Base-by-base conservation (phyloP, 2,888 invertebrate genomes). In the Neoitamus cyanurus region DNA sequence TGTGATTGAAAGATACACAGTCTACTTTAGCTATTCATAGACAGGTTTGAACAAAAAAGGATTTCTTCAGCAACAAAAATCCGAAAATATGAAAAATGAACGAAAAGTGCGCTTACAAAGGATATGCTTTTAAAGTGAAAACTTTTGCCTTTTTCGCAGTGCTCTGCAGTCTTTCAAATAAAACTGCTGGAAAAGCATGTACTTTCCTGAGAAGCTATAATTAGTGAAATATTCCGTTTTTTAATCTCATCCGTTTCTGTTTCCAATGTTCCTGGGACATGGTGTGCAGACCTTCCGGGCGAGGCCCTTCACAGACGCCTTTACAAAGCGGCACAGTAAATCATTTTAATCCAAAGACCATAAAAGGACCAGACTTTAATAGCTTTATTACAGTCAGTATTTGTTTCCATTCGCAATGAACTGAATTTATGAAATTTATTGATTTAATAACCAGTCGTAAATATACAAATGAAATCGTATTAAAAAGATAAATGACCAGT, bases 401-500 rank as follows among this genome's bases (percentile, higher is more conserved):
- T 80, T 80, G 80, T 80, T 80, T 48, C 80, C 80, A 68, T 31
- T 31, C 80, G 20, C 13, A 80, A 80, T 80, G 80, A 58, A 80
- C 58, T 83, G 46, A 83, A 83, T 83, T 83, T 83, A 83, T 83
- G 83, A 83, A 83, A 83, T 83, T 83, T 83, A 83, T 83, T 83
- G 83, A 83, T 83, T 83, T 70, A 83, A 83, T 83, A 83, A 83
- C 83, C 72, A 70, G 72, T 83, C 72, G 46, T 83, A 83, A 83
- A 83, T 83, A 72, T 42, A 83, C 69, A 83, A 83, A 80, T 80
- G 80, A 80, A 80, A 80, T 80, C 80, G 80, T 80, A 80, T 80
- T 80, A 80, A 80, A 80, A 80, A 80, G 80, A 80, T 80, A 80
- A 80, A 80, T 80, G 80, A 34, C 58, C 48, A 68, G 68, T 36